phyloP scores from a whole-genome alignment of 2,113 vertebrate genomes.

The Micromys minutus region DNA sequence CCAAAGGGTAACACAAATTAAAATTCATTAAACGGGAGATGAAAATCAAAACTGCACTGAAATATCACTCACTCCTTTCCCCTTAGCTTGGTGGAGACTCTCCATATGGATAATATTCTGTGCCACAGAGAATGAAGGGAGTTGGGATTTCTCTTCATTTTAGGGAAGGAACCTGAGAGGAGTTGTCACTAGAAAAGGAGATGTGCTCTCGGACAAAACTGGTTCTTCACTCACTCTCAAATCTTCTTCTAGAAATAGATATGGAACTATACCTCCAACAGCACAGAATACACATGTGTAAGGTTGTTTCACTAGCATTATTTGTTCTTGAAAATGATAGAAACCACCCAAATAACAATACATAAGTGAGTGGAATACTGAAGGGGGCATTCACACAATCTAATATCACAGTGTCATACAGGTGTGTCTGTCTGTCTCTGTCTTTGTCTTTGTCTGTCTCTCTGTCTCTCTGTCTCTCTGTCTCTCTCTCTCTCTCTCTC shows the following conservation, averaged over 20 bases:
- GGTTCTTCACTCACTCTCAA: background rate
- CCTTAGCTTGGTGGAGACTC: background rate
- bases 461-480: background rate
- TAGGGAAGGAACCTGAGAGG: background rate
- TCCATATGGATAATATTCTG: background rate
- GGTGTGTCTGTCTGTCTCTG: background rate
- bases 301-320: background rate
- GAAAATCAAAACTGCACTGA: slow-evolving; percentile 28
- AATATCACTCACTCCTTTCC: background rate
- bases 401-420: background rate
- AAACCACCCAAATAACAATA: background rate
- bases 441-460: background rate
- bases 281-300: background rate
- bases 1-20: slow-evolving; percentile 3
- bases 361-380: background rate
- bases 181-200: background rate
- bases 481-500: background rate
- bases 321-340: background rate
- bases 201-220: background rate
- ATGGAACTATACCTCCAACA: background rate
- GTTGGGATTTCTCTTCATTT: background rate
- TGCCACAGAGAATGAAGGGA: background rate
- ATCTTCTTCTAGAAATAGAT: background rate
- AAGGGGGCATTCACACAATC: background rate
- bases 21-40: background rate